Conservation (phyloP, 2,797 vertebrate genomes). For the Chromis chromis region DNA sequence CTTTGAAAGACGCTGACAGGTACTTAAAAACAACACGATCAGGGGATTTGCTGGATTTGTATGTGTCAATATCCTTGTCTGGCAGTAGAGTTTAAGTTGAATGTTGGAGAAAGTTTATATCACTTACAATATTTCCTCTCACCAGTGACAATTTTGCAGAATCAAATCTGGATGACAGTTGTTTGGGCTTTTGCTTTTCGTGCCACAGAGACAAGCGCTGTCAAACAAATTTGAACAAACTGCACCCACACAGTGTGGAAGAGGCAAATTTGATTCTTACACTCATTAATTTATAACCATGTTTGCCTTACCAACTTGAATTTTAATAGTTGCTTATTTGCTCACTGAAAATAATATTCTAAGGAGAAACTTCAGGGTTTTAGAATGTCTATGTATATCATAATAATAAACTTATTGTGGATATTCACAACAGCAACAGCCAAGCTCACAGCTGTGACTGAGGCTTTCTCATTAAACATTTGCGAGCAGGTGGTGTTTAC, state of each 20-base stretch:
- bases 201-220: not conserved
- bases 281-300: not conserved
- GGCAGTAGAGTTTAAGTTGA: too few species aligned
- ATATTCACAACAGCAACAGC: not conserved
- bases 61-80: too few species aligned
- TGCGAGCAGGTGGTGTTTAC: constrained; percentile 17
- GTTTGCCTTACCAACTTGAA: not conserved
- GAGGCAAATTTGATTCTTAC: not conserved
- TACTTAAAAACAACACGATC: too few species aligned
- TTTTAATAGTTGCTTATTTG: constrained; percentile 1
- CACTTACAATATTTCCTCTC: not conserved
- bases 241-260: not conserved
- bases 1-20: too few species aligned
- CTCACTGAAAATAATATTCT: too few species aligned
- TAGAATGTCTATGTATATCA: too few species aligned
- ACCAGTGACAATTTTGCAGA: not conserved
- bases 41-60: too few species aligned
- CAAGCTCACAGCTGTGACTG: constrained; percentile 11
- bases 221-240: not conserved
- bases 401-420: too few species aligned
- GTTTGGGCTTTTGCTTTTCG: not conserved
- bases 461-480: constrained; percentile 27
- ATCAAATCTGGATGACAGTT: not conserved
- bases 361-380: too few species aligned
- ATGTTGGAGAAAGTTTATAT: not conserved